Evolutionary conservation across 2,797 vertebrate species (phyloP), one percentile per base, ranked within the genome.

Genomic region (Amphiprion clarkii): DNA sequence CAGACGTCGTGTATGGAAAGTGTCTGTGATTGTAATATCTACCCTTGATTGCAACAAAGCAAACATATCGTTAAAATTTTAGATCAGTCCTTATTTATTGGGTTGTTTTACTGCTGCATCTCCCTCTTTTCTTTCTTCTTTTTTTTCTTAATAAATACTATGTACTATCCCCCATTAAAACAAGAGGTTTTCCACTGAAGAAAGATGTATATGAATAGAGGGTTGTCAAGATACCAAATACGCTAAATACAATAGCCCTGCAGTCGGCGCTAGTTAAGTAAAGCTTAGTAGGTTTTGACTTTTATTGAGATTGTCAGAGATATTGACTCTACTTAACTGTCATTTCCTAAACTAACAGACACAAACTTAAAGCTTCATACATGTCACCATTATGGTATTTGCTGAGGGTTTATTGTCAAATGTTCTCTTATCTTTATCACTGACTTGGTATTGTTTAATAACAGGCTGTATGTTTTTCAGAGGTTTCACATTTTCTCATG

Each of bases 31-130:
- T 79, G 68, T 86, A 49, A 72, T 65, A 57, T 78, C 51, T 71
- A 31, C 48, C 61, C 16, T 75, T 83, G 66, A 85, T 83, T 83
- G 62, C 19, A 78, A 83, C 82, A 68, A 54, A 13, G 71, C 90
- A 67, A 87, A 88, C 69, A 71, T 91, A 82, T 87, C 75, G 58
- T 84, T 51, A 29, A 85, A 71, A 69, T 74, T 27, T 67, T 79
- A 71, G 46, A 85, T 79, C 33, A 58, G 67, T 89, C 55, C 48
- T 79, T 90, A 90, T 91, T 92, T 92, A 91, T 91, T 86, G 57
- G 52, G 73, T 39, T 74, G 70, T 84, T 23, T 80, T 84, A 55
- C 75, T 75, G 76, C 63, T 90, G 65, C 69, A 79, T 60, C 19
- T 54, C 2, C 36, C 48, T 54, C 29, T 27, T 40, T 12, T 27